Evolutionary conservation across 92 coral and sea anemone genomes (phyloP).

Genomic region (Phenganax subtilis): DNA sequence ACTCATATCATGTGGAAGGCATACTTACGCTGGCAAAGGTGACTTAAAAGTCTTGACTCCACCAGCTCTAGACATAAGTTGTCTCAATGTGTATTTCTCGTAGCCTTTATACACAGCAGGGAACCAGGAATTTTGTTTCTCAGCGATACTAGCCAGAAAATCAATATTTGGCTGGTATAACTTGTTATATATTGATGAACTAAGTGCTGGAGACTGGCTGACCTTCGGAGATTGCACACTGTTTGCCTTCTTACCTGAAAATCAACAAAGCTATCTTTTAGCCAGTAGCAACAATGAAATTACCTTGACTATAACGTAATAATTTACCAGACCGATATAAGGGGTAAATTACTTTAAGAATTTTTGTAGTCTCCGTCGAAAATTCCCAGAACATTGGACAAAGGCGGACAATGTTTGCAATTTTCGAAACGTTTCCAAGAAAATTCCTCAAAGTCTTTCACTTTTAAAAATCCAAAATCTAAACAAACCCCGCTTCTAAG

Average conservation of each 20-base stretch:
- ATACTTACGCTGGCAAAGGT: slow-evolving; percentile 53
- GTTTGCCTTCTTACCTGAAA: slow-evolving; percentile 48
- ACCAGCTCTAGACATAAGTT: slow-evolving; percentile 57
- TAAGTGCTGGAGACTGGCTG: slow-evolving; percentile 1
- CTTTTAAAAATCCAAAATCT: not conserved
- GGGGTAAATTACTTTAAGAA: not conserved
- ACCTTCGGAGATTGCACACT: slow-evolving; percentile 45
- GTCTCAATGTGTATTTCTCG: slow-evolving; percentile 51
- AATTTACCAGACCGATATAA: not conserved
- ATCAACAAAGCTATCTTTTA: not conserved
- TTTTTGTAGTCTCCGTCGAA: too few relatives aligned
- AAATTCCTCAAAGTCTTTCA: not conserved
- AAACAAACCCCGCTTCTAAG: too few relatives aligned
- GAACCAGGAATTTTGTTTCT: slow-evolving; percentile 54
- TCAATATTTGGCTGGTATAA: slow-evolving; percentile 42
- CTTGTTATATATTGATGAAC: slow-evolving; percentile 19
- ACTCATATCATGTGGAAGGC: too few relatives aligned
- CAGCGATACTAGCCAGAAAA: slow-evolving; percentile 48
- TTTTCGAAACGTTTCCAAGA: too few relatives aligned
- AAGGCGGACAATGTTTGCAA: too few relatives aligned
- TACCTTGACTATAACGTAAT: not conserved
- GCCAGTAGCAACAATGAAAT: not conserved
- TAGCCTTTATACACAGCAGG: slow-evolving; percentile 57
- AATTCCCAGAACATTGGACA: too few relatives aligned
- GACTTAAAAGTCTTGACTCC: slow-evolving; percentile 44